Base-by-base conservation (phyloP, 2,797 vertebrate species). In the Gastrophryne carolinensis region DNA sequence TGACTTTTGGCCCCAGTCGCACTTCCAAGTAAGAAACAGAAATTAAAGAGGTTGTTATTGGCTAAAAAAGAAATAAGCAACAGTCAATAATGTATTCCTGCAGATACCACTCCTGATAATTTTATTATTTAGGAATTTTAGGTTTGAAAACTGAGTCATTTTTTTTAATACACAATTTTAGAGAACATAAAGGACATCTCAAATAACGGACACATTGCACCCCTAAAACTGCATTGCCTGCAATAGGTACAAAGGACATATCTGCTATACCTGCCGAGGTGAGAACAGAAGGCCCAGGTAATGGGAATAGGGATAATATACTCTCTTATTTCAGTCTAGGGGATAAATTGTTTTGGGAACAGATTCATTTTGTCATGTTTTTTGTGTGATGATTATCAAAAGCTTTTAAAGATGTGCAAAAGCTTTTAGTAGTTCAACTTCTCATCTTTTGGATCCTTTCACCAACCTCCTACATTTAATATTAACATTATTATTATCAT, bases 271-370 rank as follows among this genome's bases (percentile, higher is more conserved):
- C 39, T 10, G 24, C 29, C 32, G 3, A 27, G 4, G 53, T 8
- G 26, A 67, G 24, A 24, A 50, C 15, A 26, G 19, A 67, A n/a
- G 24, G 21, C 26, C 50, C 64, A 39, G 27, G 21, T 5, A 68
- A 29, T 39, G 65, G 56, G 24, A 34, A 52, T 26, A 56, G 44
- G 66, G 34, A 69, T 69, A 69, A 69, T 56, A 69, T 29, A 35
- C 23, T 35, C n/a, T n/a, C n/a, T n/a, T n/a, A n/a, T n/a, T n/a
- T n/a, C n/a, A n/a, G n/a, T n/a, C n/a, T n/a, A n/a, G n/a, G n/a
- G n/a, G n/a, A n/a, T n/a, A n/a, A 26, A 56, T 39, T 5, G 15
- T 56, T 69, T 35, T 17, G 34, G 52, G 52, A 69, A 44, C 50
- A 15, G 66, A n/a, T 30, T 17, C 4, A 27, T 69, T 69, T 69